A percentile compares a stretch with the other conserved stretches of the same genome.
These are phyloP conservation scores for Heliconius ismenius DNA, from an alignment of 2,888 invertebrate genomes.

Conservation along the genomic window DNA sequence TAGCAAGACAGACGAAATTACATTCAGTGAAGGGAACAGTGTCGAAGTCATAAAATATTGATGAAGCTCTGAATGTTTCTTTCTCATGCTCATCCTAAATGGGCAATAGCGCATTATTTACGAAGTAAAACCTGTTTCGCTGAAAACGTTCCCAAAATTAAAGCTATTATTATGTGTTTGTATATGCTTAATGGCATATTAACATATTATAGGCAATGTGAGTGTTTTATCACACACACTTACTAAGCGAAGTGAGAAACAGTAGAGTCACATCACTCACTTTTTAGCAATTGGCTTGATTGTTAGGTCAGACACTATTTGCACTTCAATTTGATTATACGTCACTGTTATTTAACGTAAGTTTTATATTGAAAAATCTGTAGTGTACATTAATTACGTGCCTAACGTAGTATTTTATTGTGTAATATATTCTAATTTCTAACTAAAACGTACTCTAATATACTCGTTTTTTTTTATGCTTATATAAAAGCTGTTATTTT, in stretches of 20 bases:
- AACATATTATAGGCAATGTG: too few species aligned
- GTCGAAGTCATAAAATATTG: slow-evolving; percentile 24
- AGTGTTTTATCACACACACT: too few species aligned
- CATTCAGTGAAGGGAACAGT: slow-evolving; percentile 15
- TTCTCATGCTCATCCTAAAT: slow-evolving; percentile 4
- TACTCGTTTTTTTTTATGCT: neutral
- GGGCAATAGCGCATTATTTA: slow-evolving; percentile 4
- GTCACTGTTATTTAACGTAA: neutral
- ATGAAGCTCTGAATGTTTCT: slow-evolving; percentile 16
- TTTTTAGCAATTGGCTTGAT: too few species aligned
- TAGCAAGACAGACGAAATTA: slow-evolving; percentile 22
- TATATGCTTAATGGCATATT: too few species aligned
- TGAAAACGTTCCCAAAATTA: neutral
- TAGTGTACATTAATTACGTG: neutral
- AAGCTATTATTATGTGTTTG: neutral
- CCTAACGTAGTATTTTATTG: neutral
- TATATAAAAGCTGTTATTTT: neutral
- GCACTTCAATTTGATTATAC: too few species aligned
- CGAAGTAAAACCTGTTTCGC: slow-evolving; percentile 6
- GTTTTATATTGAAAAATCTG: neutral
- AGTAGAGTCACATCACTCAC: too few species aligned
- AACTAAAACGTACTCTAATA: neutral
- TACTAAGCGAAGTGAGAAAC: too few species aligned
- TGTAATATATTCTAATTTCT: neutral
- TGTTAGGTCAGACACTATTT: too few species aligned